Percentiles rank a stretch among this genome's conserved stretches.
Conservation (phyloP, 1,140 invertebrate genomes). For the Leptinotarsa undecemlineata region DNA sequence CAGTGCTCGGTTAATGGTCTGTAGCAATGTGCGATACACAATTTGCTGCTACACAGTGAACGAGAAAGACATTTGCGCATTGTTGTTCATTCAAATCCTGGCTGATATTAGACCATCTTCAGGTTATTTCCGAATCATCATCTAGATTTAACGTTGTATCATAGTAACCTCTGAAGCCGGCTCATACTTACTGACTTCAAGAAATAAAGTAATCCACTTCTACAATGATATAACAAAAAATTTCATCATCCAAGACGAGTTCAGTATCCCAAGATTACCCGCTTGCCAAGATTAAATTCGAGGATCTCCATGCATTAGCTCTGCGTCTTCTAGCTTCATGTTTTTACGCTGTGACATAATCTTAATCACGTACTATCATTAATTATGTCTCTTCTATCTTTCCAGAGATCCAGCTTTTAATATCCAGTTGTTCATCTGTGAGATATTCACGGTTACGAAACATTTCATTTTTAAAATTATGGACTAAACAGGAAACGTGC, state of each 20-base stretch:
- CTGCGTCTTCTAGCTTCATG: background rate
- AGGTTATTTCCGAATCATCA: no score
- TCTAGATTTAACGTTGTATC: no score
- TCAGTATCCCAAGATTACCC: background rate
- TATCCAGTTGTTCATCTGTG: constrained; percentile 49
- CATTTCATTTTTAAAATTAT: constrained; percentile 39
- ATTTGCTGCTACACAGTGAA: no score
- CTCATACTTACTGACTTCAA: no score
- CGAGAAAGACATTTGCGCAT: no score
- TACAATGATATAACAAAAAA: no score
- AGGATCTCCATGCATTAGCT: background rate
- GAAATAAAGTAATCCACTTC: no score
- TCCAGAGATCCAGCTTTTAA: constrained; percentile 34
- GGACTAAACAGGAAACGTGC: constrained; percentile 43
- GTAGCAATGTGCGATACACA: no score
- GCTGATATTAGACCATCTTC: no score
- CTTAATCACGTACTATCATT: constrained; percentile 50
- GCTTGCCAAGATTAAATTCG: background rate
- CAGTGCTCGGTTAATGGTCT: no score
- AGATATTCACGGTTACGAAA: constrained; percentile 42
- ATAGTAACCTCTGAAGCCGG: no score
- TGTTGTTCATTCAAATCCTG: no score
- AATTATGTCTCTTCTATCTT: constrained; percentile 48
- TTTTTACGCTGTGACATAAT: constrained; percentile 41
- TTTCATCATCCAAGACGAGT: background rate